Base-by-base conservation (phyloP, 1,140 invertebrate genomes). In the Andrena cerasifolii region DNA sequence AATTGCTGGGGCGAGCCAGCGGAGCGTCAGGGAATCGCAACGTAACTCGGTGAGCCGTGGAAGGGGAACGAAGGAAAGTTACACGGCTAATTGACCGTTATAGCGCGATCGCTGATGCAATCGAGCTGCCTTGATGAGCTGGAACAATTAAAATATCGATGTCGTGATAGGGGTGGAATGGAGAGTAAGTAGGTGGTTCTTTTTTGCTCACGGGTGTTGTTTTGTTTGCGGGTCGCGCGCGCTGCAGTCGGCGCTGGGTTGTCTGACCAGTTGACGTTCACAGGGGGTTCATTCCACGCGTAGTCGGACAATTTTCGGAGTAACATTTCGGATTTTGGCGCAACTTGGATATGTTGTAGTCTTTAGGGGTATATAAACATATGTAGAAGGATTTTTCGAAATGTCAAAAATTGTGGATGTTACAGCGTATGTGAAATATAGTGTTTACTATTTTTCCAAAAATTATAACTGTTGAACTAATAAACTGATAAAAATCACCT, bases 121-220 rank as follows among this genome's bases (percentile, higher is more conserved):
- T 54, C 40, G 47, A 54, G 45, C 65, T 51, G 62, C 72, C 70
- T 62, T 58, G 73, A 75, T 51, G 63, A 75, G 40, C 40, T 56
- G 63, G 53, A 68, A 75, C 73, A 75, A 75, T 75, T 75, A 75
- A 75, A 75, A 75, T 75, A 75, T 75, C 73, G 73, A 67, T 67
- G 73, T 58, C 63, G 63, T 33, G 63, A 56, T 63, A 58, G 58
- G 40, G 49, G 53, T 40, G 36, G 72, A 43, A 33, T 10, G 62
- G 36, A n/a, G n/a, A n/a, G n/a, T n/a, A n/a, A n/a, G n/a, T n/a
- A n/a, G n/a, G n/a, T n/a, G n/a, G n/a, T n/a, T n/a, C 26, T 49
- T 51, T 75, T 53, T 58, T 51, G 33, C 71, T 24, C 51, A 7
- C 24, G 5, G n/a, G 28, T n/a, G n/a, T 18, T 45, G 66, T 40